phyloP scores from a whole-genome alignment of 2,113 vertebrate species.

The Cepphus grylle region DNA sequence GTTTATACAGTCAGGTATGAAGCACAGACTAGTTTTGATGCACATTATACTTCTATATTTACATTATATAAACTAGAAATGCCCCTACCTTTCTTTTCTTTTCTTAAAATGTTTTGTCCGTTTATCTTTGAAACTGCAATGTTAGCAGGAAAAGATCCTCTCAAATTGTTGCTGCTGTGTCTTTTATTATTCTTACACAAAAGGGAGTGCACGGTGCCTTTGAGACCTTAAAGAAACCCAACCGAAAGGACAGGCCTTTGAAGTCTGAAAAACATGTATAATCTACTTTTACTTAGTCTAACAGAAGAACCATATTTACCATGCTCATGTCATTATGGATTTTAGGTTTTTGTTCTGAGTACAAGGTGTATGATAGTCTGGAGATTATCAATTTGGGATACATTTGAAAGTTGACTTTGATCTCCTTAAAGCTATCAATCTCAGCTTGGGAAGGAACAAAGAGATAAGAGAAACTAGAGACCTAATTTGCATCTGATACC shows the following conservation, averaged over 20 bases:
- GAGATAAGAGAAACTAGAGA: conserved; percentile 64
- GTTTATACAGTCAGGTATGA: background rate
- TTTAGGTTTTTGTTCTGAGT: conserved; percentile 67
- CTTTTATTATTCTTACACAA: conserved; percentile 44
- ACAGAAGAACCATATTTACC: conserved; percentile 63
- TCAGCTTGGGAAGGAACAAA: conserved; percentile 65
- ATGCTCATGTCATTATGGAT: conserved; percentile 64
- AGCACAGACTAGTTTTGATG: background rate
- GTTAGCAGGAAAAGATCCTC: conserved; percentile 43
- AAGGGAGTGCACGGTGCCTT: conserved; percentile 21
- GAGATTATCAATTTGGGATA: conserved; percentile 71
- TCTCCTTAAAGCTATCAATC: conserved; percentile 69
- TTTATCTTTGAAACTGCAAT: conserved; percentile 48
- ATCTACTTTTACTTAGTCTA: conserved; percentile 71
- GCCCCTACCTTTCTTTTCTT: background rate
- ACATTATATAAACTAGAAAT: background rate
- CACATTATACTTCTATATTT: background rate
- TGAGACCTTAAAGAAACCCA: conserved; percentile 58
- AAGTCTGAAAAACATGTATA: conserved; percentile 68
- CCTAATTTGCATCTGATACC: conserved; percentile 68
- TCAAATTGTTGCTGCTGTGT: conserved; percentile 20
- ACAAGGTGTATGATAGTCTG: conserved; percentile 66
- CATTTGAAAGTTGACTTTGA: conserved; percentile 69
- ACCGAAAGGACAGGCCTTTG: conserved; percentile 61
- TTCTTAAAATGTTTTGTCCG: background rate